phyloP scores from a whole-genome alignment of 2,888 invertebrate species.

The Leptinotarsa haldemani region DNA sequence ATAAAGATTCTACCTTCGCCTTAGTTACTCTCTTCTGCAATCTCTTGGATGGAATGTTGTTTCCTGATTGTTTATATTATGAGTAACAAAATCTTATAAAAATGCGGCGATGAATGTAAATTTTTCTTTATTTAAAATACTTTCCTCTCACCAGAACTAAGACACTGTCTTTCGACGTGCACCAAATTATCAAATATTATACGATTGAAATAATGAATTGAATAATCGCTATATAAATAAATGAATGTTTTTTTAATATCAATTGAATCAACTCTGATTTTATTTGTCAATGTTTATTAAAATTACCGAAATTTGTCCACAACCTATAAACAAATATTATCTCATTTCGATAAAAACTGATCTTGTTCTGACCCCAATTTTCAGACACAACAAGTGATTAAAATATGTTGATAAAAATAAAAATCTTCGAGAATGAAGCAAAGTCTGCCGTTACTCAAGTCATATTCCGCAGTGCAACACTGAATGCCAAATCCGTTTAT shows the following conservation, averaged over 20 bases:
- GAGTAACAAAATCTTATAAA: no score
- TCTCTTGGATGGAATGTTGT: no score
- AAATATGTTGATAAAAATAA: background rate
- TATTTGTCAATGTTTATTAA: background rate
- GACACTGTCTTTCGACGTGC: no score
- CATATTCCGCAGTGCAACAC: background rate
- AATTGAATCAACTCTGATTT: background rate
- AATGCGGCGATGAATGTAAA: no score
- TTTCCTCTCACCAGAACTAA: no score
- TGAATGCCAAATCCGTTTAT: background rate
- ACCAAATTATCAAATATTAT: no score
- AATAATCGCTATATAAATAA: no score
- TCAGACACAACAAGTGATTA: conserved; percentile 39
- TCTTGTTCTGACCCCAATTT: conserved; percentile 30
- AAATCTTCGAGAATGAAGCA: background rate
- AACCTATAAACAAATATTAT: background rate
- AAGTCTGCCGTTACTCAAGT: background rate
- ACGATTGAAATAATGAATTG: no score
- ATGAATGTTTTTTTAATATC: background rate
- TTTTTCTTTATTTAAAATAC: no score
- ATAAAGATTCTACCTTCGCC: no score
- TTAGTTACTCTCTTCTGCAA: no score
- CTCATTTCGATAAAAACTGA: conserved; percentile 28
- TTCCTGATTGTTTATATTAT: no score
- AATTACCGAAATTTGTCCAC: background rate